Evolutionary conservation across 1,140 invertebrate genomes (phyloP).

Genomic region (Amyelois transitella): DNA sequence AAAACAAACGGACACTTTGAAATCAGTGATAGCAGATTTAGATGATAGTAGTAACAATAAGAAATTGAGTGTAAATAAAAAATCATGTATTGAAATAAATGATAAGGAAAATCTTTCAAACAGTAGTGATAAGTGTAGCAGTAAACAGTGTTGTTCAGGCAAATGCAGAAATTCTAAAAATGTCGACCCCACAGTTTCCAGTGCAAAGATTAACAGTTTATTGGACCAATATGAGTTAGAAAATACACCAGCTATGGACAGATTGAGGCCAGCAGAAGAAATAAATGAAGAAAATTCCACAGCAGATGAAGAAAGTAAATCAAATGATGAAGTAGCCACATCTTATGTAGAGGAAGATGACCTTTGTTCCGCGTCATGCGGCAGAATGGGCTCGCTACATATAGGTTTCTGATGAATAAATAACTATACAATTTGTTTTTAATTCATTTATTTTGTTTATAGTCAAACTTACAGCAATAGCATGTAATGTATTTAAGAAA

Average conservation of each 20-base stretch:
- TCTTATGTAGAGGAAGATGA: constrained; percentile 34
- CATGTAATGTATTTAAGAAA: background rate
- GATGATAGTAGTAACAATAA: constrained; percentile 18
- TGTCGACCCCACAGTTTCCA: constrained; percentile 13
- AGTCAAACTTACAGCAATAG: background rate
- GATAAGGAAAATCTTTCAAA: constrained; percentile 5
- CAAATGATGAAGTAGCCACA: constrained; percentile 10
- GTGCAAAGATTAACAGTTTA: constrained; percentile 38
- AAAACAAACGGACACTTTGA: constrained; percentile 24
- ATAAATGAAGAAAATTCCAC: background rate
- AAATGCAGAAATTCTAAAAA: constrained; percentile 23
- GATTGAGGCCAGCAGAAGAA: background rate
- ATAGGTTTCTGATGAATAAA: constrained; percentile 41
- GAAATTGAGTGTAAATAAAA: background rate
- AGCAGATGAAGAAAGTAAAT: background rate
- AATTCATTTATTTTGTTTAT: constrained; percentile 6
- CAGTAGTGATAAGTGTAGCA: constrained; percentile 23
- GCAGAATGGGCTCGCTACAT: constrained; percentile 33
- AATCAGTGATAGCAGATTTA: constrained; percentile 35
- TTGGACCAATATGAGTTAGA: constrained; percentile 40
- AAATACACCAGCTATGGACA: background rate
- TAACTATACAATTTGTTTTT: constrained; percentile 10
- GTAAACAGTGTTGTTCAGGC: constrained; percentile 29
- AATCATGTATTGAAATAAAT: constrained; percentile 8
- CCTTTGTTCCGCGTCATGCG: constrained; percentile 44